A percentile compares a stretch with the other conserved stretches of the same genome.
These are phyloP conservation scores for Corella eumyota DNA, from an alignment of 23 tunicate genomes.

Conservation along the genomic window DNA sequence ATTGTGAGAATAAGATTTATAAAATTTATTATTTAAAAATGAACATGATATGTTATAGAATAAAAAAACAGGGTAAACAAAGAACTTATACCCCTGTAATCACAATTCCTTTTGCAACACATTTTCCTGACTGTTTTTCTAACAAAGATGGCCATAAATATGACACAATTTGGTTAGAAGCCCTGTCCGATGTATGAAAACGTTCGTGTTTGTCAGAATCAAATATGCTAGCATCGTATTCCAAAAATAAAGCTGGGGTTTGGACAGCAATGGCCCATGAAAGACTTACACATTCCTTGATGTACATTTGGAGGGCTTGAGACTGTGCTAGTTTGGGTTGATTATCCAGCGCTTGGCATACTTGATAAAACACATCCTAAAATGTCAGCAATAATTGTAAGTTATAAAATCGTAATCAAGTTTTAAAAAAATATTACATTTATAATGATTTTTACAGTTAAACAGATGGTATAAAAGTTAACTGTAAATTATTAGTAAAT, in stretches of 20 bases:
- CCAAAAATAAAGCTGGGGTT: constrained; percentile 42
- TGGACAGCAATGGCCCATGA: constrained; percentile 80
- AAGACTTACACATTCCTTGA: constrained; percentile 49
- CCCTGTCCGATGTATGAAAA: constrained; percentile 68
- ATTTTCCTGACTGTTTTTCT: constrained; percentile 69
- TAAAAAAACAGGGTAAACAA: no score
- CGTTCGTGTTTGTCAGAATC: constrained; percentile 55
- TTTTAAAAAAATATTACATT: no score
- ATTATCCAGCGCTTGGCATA: constrained; percentile 73
- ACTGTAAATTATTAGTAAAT: no score
- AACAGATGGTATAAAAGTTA: no score
- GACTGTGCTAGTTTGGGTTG: constrained; percentile 42
- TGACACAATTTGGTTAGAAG: constrained; percentile 48
- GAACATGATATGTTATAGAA: no score
- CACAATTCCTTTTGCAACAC: constrained; percentile 66
- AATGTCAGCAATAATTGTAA: constrained; percentile 1
- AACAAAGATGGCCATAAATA: constrained; percentile 84
- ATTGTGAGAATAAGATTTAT: no score
- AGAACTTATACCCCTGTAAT: constrained; percentile 48
- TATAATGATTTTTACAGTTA: no score
- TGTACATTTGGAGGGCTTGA: constrained; percentile 31
- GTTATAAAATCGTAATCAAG: no score
- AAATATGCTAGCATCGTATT: constrained; percentile 53
- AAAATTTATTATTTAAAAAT: no score
- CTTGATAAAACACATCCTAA: constrained; percentile 59